Base-by-base conservation (phyloP, 2,888 invertebrate genomes). In the Dichetophora obliterata region DNA sequence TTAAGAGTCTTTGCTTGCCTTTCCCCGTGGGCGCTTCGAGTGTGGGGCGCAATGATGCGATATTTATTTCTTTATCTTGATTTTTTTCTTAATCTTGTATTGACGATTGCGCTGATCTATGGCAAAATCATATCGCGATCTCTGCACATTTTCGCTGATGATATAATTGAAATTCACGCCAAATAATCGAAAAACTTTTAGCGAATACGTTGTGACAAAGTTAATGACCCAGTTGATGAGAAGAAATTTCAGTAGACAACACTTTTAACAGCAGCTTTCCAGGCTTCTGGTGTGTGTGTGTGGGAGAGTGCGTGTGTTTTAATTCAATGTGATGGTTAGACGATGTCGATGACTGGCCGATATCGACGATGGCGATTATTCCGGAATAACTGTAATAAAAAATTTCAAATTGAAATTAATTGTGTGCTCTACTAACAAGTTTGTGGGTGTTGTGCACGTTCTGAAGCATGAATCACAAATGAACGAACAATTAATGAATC, bases 121-220 rank as follows among this genome's bases (percentile, higher is more conserved):
- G 85, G 86, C 89, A 84, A 88, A 87, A 85, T 87, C 90, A 90
- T 90, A 90, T 90, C 90, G 86, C 90, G 90, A 90, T 90, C 90
- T 89, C 89, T 89, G 89, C 90, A 90, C 90, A 90, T 90, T 89
- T 89, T 90, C 88, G 85, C 88, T 88, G 85, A 83, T 85, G 83
- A 87, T 86, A 85, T 87, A 85, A 85, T 84, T 85, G 85, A 85
- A 86, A 84, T 86, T 84, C 84, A 85, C 85, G 86, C 86, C 87
- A 83, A 88, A 86, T 84, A 88, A 83, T 83, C 87, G 87, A 77
- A 87, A 85, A 83, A 86, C 88, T 86, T 86, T 86, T 87, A 88
- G 81, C 86, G 88, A 88, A 88, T 88, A 88, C 88, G 88, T 88
- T 88, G 87, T 88, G 88, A 85, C 86, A 86, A 87, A 87, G 85